These are phyloP conservation scores for Tupiocoris notatus DNA, from an alignment of 2,888 invertebrate species.

Conservation along the genomic window DNA sequence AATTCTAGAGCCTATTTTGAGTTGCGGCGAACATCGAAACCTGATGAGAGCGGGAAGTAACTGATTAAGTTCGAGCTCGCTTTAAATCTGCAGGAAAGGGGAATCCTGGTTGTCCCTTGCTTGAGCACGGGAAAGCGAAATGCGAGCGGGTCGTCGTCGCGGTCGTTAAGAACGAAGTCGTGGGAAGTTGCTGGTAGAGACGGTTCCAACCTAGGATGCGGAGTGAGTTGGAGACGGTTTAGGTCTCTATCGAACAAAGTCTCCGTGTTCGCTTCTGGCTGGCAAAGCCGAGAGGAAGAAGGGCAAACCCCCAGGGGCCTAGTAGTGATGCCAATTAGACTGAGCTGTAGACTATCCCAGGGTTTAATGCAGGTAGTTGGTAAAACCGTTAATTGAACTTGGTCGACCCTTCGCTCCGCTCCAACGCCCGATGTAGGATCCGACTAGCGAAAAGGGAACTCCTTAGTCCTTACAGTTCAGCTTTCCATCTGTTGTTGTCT, in stretches of 20 bases:
- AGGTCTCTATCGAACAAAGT: background rate
- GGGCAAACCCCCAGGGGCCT: slow-evolving; percentile 15
- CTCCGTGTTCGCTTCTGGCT: background rate
- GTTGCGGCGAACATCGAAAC: no score
- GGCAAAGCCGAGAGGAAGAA: no score
- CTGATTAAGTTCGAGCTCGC: background rate
- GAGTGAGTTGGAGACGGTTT: background rate
- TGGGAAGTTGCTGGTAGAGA: background rate
- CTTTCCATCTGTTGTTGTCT: background rate
- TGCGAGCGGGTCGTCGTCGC: background rate
- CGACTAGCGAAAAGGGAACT: background rate
- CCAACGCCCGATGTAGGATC: background rate
- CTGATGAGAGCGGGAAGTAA: no score
- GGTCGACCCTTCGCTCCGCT: background rate
- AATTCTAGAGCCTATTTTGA: no score
- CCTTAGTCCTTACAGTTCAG: background rate
- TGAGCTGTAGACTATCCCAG: slow-evolving; percentile 10
- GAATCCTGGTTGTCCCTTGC: background rate
- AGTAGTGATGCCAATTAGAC: slow-evolving; percentile 32
- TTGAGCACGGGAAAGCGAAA: background rate
- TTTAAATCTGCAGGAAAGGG: background rate
- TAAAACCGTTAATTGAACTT: slow-evolving; percentile 33
- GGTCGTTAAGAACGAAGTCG: background rate
- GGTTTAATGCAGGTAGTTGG: slow-evolving; percentile 31
- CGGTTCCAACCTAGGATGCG: background rate